phyloP scores from a whole-genome alignment of 2,888 invertebrate species.

The Neoaliturus tenellus region DNA sequence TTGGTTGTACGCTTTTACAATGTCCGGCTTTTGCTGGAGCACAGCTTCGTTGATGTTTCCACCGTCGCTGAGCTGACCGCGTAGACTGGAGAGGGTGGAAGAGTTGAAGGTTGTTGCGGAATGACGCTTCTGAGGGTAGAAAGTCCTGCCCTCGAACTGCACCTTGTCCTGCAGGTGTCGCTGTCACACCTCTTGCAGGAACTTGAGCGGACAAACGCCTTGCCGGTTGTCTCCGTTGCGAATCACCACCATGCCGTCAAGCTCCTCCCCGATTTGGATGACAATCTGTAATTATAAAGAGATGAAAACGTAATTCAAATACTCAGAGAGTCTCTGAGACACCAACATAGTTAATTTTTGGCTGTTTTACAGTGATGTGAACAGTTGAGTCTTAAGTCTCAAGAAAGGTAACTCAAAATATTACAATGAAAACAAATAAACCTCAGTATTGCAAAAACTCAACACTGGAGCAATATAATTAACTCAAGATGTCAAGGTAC shows the following conservation, averaged over 20 bases:
- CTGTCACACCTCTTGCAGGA: slow-evolving; percentile 96
- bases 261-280: slow-evolving; percentile 92
- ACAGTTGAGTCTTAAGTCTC: no score
- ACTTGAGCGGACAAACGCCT: slow-evolving; percentile 95
- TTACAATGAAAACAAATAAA: no score
- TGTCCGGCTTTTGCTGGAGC: slow-evolving; percentile 24
- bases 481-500: no score
- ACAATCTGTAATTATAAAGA: slow-evolving; percentile 79
- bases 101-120: slow-evolving; percentile 48
- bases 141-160: slow-evolving; percentile 57
- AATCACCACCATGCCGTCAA: slow-evolving; percentile 96
- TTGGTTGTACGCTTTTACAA: slow-evolving; percentile 13
- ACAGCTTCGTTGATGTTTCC: background rate
- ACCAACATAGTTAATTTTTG: no score
- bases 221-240: slow-evolving; percentile 95
- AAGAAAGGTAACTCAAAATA: no score
- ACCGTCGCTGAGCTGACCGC: slow-evolving; percentile 6
- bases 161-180: slow-evolving; percentile 40
- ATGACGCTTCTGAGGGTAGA: slow-evolving; percentile 54
- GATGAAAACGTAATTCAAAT: no score
- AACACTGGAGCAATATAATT: no score
- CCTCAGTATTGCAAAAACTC: no score
- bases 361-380: no score
- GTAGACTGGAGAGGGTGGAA: background rate
- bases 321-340: no score